A percentile compares a stretch with the other conserved stretches of the same genome.
Evolutionary conservation across 2,888 invertebrate species (phyloP).

Genomic region (Calliopum simillimum): DNA sequence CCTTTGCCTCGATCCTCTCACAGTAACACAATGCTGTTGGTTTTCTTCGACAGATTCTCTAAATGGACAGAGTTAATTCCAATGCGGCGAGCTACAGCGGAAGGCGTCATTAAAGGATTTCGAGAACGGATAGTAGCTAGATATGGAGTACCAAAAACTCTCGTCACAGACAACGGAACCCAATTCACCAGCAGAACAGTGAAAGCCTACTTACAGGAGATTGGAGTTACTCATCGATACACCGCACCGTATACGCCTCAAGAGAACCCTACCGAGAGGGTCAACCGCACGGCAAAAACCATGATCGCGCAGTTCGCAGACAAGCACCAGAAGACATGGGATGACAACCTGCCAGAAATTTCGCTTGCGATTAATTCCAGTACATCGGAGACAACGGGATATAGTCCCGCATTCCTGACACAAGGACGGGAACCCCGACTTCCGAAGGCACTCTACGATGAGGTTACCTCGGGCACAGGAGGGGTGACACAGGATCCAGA

Average conservation of each 20-base stretch:
- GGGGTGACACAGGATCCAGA: too few relatives aligned
- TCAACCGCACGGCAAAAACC: slow-evolving; percentile 15
- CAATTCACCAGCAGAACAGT: slow-evolving; percentile 18
- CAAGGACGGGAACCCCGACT: slow-evolving; percentile 16
- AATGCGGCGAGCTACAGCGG: slow-evolving; percentile 5
- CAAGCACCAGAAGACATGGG: slow-evolving; percentile 3
- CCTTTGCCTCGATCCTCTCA: slow-evolving; percentile 5
- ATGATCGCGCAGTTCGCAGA: not conserved
- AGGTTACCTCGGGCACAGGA: not conserved
- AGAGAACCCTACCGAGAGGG: slow-evolving; percentile 23
- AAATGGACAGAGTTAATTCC: slow-evolving; percentile 30
- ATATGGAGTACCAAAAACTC: slow-evolving; percentile 19
- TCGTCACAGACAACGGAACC: slow-evolving; percentile 31
- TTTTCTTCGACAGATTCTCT: slow-evolving; percentile 20
- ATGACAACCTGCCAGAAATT: slow-evolving; percentile 16
- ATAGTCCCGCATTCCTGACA: not conserved
- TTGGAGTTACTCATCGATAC: not conserved
- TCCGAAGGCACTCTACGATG: not conserved
- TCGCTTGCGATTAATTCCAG: not conserved
- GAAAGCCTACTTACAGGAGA: not conserved
- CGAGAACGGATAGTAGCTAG: not conserved
- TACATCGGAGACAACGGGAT: not conserved
- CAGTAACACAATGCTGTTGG: slow-evolving; percentile 6
- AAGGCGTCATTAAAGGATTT: slow-evolving; percentile 1
- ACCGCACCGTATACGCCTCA: slow-evolving; percentile 12